phyloP scores from a whole-genome alignment of 2,113 vertebrate genomes.

The Brienomyrus brachyistius region DNA sequence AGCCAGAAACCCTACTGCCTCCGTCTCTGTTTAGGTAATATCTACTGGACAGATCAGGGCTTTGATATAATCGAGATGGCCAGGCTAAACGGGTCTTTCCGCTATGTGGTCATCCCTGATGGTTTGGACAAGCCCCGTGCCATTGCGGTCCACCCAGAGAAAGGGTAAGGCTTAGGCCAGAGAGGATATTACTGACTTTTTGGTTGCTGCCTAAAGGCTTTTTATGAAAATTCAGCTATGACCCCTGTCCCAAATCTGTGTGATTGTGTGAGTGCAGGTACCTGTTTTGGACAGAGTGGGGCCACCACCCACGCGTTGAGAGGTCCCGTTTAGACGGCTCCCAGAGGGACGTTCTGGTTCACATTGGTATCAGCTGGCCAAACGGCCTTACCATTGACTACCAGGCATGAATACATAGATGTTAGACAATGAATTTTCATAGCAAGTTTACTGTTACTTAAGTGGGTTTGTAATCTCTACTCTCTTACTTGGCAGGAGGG shows the following conservation, averaged over 20 bases:
- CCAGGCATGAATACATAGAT: conserved; percentile 48
- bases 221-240: background rate
- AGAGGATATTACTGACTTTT: background rate
- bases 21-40: conserved; percentile 71
- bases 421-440: background rate
- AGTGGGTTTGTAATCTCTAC: background rate
- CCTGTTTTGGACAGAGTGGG: conserved; percentile 97
- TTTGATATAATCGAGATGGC: conserved; percentile 96
- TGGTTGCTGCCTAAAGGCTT: background rate
- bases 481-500: conserved; percentile 61
- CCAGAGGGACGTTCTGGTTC: conserved; percentile 80
- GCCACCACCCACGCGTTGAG: conserved; percentile 91
- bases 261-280: conserved; percentile 60
- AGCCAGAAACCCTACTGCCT: background rate
- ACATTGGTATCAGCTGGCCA: conserved; percentile 92
- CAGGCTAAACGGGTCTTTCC: conserved; percentile 89
- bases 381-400: conserved; percentile 94
- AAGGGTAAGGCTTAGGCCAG: conserved; percentile 64
- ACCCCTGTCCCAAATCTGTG: background rate
- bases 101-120: conserved; percentile 91
- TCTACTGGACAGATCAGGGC: conserved; percentile 97
- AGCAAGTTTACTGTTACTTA: background rate
- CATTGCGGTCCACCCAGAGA: conserved; percentile 88
- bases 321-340: conserved; percentile 81
- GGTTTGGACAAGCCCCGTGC: conserved; percentile 93